Base-by-base conservation (phyloP, 2,113 vertebrate genomes). In the Pollachius pollachius region DNA sequence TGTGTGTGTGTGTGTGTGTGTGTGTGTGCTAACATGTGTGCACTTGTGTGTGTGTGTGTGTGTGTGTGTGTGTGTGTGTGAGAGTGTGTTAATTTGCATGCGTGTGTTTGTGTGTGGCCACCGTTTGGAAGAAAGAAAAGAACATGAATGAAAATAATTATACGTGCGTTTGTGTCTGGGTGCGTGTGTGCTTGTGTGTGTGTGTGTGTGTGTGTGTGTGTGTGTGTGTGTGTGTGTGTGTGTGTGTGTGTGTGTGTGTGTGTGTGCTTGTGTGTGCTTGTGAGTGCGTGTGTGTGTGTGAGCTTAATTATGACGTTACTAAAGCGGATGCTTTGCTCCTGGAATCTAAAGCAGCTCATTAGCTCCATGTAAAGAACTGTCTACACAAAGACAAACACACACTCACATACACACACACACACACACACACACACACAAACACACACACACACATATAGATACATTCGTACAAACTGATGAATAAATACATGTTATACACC, bases 311-410 rank as follows among this genome's bases (percentile, higher is more conserved):
- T 87, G 85, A 86, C 86, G 81, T 83, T 82, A 84, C 82, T 72
- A 64, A 89, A 88, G 86, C 86, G 81, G 80, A 82, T 83, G 81
- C 81, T 86, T 85, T 84, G 81, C 85, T 84, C 81, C 71, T 78
- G 85, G 72, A 81, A 86, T 86, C 89, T 87, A 85, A 87, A 90
- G 89, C 85, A 90, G 86, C 86, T 90, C 86, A 88, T 90, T 90
- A 90, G 89, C 80, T 76, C 76, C 83, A 83, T 82, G 85, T 85
- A 80, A 89, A 89, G 88, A 84, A 79, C 79, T 88, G 88, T 88
- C 88, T 87, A 88, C 37, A 41, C 37, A 11, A 3, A 41, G 3
- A 41, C 37, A 41, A 3, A 41, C 37, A 41, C 37, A 41, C 37
- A 41, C 37, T 5, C 37, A 3, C 37, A 41, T 15, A 56, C 54